A percentile compares a stretch with the other conserved stretches of the same genome.
phyloP scores from a whole-genome alignment of 2,113 vertebrate species.

The Cnemophilus loriae region DNA sequence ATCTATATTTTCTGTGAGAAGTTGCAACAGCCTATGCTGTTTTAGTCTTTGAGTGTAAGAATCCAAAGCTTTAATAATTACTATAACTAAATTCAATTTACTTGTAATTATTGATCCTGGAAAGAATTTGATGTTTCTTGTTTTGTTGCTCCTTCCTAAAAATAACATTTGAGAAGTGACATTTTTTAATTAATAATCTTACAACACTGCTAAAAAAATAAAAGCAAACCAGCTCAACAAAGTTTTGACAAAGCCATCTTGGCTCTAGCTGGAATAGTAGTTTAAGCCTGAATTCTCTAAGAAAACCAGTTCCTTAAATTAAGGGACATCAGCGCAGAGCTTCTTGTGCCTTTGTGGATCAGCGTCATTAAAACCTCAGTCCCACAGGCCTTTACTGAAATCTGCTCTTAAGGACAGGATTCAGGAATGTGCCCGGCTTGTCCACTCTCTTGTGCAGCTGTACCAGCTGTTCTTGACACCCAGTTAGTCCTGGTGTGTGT shows the following conservation, averaged over 20 bases:
- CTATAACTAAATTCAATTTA: not conserved
- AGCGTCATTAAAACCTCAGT: not conserved
- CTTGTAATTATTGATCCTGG: not conserved
- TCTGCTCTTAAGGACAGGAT: not conserved
- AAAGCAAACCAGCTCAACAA: not conserved
- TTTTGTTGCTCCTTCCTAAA: not conserved
- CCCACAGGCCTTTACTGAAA: not conserved
- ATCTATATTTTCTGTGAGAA: not conserved
- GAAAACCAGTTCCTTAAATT: not conserved
- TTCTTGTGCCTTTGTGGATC: not conserved
- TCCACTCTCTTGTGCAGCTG: not conserved
- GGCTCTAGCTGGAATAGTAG: not conserved
- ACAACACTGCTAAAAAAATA: not conserved
- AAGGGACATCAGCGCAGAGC: not conserved
- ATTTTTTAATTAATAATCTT: not conserved
- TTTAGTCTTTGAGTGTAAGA: not conserved
- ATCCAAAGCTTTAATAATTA: not conserved
- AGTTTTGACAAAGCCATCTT: not conserved
- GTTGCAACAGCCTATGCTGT: not conserved
- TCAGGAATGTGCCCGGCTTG: not conserved
- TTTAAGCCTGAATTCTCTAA: not conserved
- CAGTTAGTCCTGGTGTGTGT: accelerated
- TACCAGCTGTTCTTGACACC: accelerated
- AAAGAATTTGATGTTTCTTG: not conserved
- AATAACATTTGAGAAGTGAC: not conserved